phyloP scores from a whole-genome alignment of 2,113 vertebrate species.

The Bufo bufo region DNA sequence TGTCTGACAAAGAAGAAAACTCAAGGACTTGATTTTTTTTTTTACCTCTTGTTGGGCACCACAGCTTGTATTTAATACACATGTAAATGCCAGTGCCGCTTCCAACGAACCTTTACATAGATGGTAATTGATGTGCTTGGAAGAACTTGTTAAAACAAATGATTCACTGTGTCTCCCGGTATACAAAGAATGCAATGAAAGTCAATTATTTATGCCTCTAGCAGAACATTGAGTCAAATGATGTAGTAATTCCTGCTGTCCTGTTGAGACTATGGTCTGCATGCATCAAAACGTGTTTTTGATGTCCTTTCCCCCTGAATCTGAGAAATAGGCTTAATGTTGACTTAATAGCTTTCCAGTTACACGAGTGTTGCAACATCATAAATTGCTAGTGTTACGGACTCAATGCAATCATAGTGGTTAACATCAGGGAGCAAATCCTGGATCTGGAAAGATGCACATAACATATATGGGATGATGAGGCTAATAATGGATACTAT shows the following conservation, averaged over 20 bases:
- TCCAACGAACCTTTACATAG: neutral
- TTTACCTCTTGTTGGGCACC: neutral
- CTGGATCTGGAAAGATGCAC: neutral
- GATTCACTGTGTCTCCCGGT: neutral
- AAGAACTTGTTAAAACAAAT: slow-evolving; percentile 10
- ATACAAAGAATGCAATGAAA: slow-evolving; percentile 30
- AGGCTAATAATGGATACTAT: neutral
- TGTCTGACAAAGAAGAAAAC: neutral
- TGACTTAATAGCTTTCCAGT: slow-evolving; percentile 3
- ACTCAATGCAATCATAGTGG: neutral
- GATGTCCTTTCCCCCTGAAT: slow-evolving; percentile 2
- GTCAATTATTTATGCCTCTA: slow-evolving; percentile 46
- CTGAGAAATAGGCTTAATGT: neutral
- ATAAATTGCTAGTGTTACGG: neutral
- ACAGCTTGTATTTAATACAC: neutral
- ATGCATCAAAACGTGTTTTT: neutral
- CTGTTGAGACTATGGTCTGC: slow-evolving; percentile 34
- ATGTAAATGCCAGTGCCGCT: neutral
- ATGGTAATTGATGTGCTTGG: slow-evolving; percentile 2
- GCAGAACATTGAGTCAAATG: slow-evolving; percentile 23
- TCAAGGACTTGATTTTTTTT: neutral
- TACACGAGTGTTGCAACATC: neutral
- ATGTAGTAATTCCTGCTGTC: slow-evolving; percentile 6
- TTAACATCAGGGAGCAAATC: neutral
- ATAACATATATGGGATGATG: neutral